Conservation (phyloP, 2,888 invertebrate genomes). For the Athrips mouffetella region DNA sequence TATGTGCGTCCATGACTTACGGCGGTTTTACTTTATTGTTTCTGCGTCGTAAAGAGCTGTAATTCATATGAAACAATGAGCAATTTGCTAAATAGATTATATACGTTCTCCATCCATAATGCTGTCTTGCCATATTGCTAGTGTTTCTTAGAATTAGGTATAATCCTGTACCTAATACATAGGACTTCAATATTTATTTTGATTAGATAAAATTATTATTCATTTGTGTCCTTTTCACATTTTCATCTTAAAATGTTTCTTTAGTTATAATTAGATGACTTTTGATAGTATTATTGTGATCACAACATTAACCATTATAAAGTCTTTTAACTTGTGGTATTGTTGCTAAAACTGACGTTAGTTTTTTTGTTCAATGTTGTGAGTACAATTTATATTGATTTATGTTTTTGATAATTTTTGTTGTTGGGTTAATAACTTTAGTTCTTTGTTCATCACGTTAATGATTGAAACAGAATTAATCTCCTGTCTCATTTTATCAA, state of each 20-base stretch:
- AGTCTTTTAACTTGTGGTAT: too few relatives aligned
- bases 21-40: constrained; percentile 69
- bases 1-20: constrained; percentile 69
- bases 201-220: constrained; percentile 20
- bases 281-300: too few relatives aligned
- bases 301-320: not conserved
- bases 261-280: too few relatives aligned
- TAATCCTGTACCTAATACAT: constrained; percentile 47
- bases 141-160: constrained; percentile 67
- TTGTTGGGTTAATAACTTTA: constrained; percentile 32
- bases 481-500: constrained; percentile 57
- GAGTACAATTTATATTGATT: constrained; percentile 32
- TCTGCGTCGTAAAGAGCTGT: constrained; percentile 69
- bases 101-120: constrained; percentile 73
- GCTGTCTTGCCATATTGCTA: constrained; percentile 76
- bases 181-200: constrained; percentile 29
- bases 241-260: too few relatives aligned
- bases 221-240: constrained; percentile 29
- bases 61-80: constrained; percentile 73
- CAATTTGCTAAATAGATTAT: constrained; percentile 75
- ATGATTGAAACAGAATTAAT: constrained; percentile 45
- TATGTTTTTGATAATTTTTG: constrained; percentile 24
- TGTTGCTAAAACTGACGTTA: too few relatives aligned
- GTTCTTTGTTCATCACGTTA: constrained; percentile 37
- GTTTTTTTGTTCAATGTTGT: too few relatives aligned